Evolutionary conservation across 2,888 invertebrate genomes (phyloP).

Genomic region (Andrena bicolor): DNA sequence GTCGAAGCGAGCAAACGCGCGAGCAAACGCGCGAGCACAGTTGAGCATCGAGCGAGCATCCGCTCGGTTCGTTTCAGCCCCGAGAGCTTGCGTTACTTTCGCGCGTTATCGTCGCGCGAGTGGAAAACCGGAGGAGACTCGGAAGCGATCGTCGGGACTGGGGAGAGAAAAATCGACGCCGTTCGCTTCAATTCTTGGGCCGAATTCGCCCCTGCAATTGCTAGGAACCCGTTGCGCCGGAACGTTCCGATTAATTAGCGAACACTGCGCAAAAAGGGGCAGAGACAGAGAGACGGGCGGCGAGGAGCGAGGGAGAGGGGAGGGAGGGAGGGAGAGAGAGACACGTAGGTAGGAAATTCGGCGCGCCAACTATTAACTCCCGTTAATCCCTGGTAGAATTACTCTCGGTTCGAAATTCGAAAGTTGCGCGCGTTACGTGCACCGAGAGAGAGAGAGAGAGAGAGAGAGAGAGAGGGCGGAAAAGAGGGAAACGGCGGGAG

Average conservation of each 20-base stretch:
- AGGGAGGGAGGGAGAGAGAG: background rate
- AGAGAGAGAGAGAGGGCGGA: too few relatives aligned
- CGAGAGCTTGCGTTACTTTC: too few relatives aligned
- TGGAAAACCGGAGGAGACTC: too few relatives aligned
- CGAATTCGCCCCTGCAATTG: background rate
- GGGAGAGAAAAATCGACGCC: too few relatives aligned
- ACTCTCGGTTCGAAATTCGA: constrained; percentile 43
- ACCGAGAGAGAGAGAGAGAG: background rate
- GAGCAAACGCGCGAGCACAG: too few relatives aligned
- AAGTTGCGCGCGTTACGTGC: constrained; percentile 42
- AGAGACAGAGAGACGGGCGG: background rate
- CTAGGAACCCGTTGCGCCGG: background rate
- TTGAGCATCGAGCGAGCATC: constrained; percentile 39
- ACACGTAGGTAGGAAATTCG: constrained; percentile 31
- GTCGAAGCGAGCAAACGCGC: too few relatives aligned
- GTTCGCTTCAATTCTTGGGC: background rate
- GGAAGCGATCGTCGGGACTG: too few relatives aligned
- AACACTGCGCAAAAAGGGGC: background rate
- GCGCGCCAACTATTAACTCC: constrained; percentile 48
- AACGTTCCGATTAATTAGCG: constrained; percentile 32
- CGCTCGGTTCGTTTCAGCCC: background rate
- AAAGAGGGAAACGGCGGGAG: background rate
- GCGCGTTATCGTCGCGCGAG: too few relatives aligned
- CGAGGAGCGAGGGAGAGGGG: too few relatives aligned
- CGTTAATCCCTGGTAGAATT: constrained; percentile 59